phyloP scores from a whole-genome alignment of 2,888 invertebrate genomes.

The Phlogophora meticulosa region DNA sequence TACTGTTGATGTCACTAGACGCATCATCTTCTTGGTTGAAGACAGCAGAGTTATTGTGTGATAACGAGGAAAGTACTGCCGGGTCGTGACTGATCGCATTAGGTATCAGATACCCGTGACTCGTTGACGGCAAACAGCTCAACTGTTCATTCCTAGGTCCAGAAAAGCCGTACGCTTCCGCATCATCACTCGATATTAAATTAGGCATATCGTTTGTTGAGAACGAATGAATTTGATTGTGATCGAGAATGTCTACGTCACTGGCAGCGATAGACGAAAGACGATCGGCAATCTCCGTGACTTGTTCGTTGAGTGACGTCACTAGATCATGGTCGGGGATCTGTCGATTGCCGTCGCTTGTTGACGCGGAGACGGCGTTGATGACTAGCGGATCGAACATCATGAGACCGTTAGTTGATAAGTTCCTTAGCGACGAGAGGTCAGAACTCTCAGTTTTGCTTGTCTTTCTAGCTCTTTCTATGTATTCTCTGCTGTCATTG shows the following conservation, averaged over 20 bases:
- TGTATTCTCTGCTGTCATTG: constrained; percentile 70
- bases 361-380: constrained; percentile 81
- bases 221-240: constrained; percentile 83
- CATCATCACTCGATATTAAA: constrained; percentile 78
- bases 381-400: constrained; percentile 89
- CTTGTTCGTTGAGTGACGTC: constrained; percentile 88
- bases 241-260: constrained; percentile 82
- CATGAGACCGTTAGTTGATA: constrained; percentile 88
- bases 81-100: constrained; percentile 92
- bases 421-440: constrained; percentile 83
- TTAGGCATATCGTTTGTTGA: constrained; percentile 87
- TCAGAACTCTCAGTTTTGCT: constrained; percentile 83
- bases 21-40: constrained; percentile 85
- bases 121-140: constrained; percentile 91
- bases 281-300: constrained; percentile 88
- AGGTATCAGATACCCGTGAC: constrained; percentile 92
- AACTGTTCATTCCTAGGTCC: constrained; percentile 84
- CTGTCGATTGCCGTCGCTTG: constrained; percentile 77
- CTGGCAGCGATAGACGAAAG: constrained; percentile 84
- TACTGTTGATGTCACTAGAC: constrained; percentile 70
- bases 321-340: constrained; percentile 87
- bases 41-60: constrained; percentile 87
- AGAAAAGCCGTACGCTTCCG: constrained; percentile 74
- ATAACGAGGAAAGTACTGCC: constrained; percentile 89
- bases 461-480: constrained; percentile 78